Conservation (phyloP, 1,140 invertebrate genomes). For the Nilaparvata lugens region DNA sequence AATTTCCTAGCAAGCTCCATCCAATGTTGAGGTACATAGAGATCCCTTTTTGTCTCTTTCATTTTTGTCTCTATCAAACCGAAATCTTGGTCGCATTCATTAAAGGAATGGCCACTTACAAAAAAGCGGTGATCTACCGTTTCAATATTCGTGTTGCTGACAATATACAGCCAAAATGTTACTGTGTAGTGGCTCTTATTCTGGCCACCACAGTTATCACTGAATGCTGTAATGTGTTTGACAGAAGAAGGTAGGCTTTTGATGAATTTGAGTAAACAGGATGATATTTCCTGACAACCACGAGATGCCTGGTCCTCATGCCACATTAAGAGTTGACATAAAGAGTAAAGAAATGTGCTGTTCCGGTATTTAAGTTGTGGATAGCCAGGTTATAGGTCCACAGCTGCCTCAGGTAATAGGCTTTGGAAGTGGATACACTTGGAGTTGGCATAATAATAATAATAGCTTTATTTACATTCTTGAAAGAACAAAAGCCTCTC, state of each 20-base stretch:
- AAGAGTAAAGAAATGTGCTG: constrained; percentile 18
- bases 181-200: constrained; percentile 17
- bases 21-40: not conserved
- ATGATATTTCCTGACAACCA: constrained; percentile 20
- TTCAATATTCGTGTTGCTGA: constrained; percentile 19
- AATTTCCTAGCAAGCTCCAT: not conserved
- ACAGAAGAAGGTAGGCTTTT: constrained; percentile 7
- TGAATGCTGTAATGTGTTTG: constrained; percentile 11
- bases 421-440: constrained; percentile 2
- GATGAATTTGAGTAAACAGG: constrained; percentile 21
- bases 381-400: constrained; percentile 18
- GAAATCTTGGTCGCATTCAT: constrained; percentile 22
- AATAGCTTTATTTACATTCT: no score
- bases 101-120: constrained; percentile 19
- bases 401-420: constrained; percentile 19
- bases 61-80: constrained; percentile 12
- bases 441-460: no score
- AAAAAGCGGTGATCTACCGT: constrained; percentile 21
- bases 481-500: no score
- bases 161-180: constrained; percentile 23
- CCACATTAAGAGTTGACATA: no score
- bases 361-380: constrained; percentile 17
- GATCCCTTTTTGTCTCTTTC: not conserved
- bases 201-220: constrained; percentile 16
- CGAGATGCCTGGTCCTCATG: constrained; percentile 17